phyloP scores from a whole-genome alignment of 2,113 vertebrate species.

The Percopsis transmontana region DNA sequence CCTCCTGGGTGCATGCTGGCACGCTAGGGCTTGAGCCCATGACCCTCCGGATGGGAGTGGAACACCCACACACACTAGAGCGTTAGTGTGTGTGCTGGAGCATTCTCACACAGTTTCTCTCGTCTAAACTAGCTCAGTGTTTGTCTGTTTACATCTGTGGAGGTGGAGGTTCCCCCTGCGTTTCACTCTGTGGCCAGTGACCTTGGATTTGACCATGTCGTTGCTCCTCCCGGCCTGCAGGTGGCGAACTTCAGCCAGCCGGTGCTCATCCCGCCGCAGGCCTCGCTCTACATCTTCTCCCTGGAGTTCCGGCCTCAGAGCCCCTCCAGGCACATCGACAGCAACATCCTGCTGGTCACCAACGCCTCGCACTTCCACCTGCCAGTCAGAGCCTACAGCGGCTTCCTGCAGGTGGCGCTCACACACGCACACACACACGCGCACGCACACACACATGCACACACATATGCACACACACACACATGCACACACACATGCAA shows the following conservation, averaged over 20 bases:
- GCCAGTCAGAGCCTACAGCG: constrained; percentile 88
- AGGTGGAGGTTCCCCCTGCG: too few species aligned
- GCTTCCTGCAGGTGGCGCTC: constrained; percentile 86
- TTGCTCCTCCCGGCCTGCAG: constrained; percentile 55
- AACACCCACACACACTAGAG: too few species aligned
- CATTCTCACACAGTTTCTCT: too few species aligned
- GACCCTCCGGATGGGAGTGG: too few species aligned
- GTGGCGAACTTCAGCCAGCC: constrained; percentile 89
- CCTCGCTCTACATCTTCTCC: constrained; percentile 87
- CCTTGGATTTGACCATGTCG: too few species aligned
- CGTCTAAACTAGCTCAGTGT: too few species aligned
- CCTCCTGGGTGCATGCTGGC: not conserved
- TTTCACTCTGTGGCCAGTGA: too few species aligned
- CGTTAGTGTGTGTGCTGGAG: too few species aligned
- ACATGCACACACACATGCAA: not conserved
- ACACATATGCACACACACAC: not conserved
- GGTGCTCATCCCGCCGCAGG: constrained; percentile 85
- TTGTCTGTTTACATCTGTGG: too few species aligned
- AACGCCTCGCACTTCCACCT: constrained; percentile 92
- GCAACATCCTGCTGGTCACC: constrained; percentile 89
- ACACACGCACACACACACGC: not conserved
- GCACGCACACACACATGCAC: not conserved
- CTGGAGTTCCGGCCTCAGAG: constrained; percentile 86
- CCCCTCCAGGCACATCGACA: constrained; percentile 86
- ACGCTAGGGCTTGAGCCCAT: too few species aligned